Evolutionary conservation across 2,888 invertebrate genomes (phyloP).

Genomic region (Lepeophtheirus nordmannii): DNA sequence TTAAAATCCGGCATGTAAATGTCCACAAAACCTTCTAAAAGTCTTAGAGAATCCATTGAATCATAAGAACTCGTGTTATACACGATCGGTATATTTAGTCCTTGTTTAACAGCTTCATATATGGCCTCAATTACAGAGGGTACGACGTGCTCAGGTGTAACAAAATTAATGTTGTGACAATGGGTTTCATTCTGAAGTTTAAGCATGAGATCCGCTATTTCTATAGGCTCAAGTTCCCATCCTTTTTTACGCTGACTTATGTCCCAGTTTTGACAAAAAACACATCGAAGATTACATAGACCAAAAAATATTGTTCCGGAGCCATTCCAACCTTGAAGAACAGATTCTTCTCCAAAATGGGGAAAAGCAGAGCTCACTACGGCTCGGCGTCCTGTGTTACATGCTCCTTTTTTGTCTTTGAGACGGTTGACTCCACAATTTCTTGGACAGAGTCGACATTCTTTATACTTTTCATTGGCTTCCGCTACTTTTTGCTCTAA

Average conservation of each 20-base stretch:
- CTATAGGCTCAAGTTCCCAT: constrained; percentile 14
- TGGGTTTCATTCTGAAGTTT: constrained; percentile 20
- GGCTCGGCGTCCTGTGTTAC: constrained; percentile 18
- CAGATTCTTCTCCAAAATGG: constrained; percentile 23
- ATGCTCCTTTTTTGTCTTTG: constrained; percentile 10
- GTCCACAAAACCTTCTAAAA: constrained; percentile 19
- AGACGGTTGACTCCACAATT: constrained; percentile 12
- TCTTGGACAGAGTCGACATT: constrained; percentile 15
- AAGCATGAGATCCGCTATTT: constrained; percentile 19
- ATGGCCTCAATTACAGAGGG: constrained; percentile 19
- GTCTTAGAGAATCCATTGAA: neutral
- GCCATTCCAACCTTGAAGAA: constrained; percentile 23
- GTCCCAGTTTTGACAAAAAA: constrained; percentile 23
- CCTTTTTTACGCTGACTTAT: constrained; percentile 17
- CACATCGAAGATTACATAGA: constrained; percentile 12
- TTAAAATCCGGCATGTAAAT: constrained; percentile 23
- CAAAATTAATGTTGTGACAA: constrained; percentile 19
- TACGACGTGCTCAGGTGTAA: constrained; percentile 20
- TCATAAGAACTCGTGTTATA: constrained; percentile 19
- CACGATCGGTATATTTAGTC: constrained; percentile 12
- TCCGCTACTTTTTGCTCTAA: constrained; percentile 4
- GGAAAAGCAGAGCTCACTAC: constrained; percentile 22
- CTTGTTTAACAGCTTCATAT: constrained; percentile 2
- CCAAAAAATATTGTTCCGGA: constrained; percentile 20
- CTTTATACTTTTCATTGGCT: neutral